phyloP scores from a whole-genome alignment of 64 coral and sea anemone species.

The Montipora foliosa region DNA sequence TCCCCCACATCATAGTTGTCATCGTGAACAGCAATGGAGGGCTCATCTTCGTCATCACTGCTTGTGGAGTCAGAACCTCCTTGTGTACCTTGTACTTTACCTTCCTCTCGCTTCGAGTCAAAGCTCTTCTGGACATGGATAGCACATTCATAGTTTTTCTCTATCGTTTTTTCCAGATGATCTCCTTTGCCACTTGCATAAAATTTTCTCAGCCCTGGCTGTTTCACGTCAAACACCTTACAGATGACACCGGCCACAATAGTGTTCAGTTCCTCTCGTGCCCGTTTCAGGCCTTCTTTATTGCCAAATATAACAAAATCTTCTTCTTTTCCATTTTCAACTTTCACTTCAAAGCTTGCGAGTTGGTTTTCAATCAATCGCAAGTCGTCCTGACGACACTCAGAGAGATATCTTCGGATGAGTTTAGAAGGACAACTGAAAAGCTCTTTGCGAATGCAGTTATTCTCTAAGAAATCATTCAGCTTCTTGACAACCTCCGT shows the following conservation, averaged over 20 bases:
- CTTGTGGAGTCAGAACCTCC: background rate
- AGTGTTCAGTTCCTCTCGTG: background rate
- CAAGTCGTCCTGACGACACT: slow-evolving; percentile 45
- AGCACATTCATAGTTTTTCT: slow-evolving; percentile 44
- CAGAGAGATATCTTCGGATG: slow-evolving; percentile 33
- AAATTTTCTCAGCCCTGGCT: slow-evolving; percentile 49
- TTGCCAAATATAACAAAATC: slow-evolving; percentile 63
- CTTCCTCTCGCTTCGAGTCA: background rate
- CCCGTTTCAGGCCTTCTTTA: slow-evolving; percentile 41
- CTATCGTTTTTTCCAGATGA: slow-evolving; percentile 20
- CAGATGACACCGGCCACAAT: background rate
- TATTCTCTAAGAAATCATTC: slow-evolving; percentile 37
- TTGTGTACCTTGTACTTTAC: background rate
- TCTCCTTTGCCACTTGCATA: slow-evolving; percentile 34
- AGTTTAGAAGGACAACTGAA: background rate
- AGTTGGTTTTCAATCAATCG: slow-evolving; percentile 32
- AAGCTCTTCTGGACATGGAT: slow-evolving; percentile 29
- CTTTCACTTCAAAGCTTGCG: slow-evolving; percentile 28
- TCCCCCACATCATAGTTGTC: background rate
- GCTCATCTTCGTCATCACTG: background rate
- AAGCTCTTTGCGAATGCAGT: slow-evolving; percentile 8
- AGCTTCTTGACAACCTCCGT: slow-evolving; percentile 28
- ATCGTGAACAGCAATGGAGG: background rate
- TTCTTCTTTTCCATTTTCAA: background rate
- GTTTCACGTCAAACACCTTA: slow-evolving; percentile 22